Percentiles rank a stretch among this genome's conserved stretches.
These are phyloP conservation scores for Caenorhabditis parvicauda DNA, from an alignment of 2,888 invertebrate genomes.

Conservation along the genomic window DNA sequence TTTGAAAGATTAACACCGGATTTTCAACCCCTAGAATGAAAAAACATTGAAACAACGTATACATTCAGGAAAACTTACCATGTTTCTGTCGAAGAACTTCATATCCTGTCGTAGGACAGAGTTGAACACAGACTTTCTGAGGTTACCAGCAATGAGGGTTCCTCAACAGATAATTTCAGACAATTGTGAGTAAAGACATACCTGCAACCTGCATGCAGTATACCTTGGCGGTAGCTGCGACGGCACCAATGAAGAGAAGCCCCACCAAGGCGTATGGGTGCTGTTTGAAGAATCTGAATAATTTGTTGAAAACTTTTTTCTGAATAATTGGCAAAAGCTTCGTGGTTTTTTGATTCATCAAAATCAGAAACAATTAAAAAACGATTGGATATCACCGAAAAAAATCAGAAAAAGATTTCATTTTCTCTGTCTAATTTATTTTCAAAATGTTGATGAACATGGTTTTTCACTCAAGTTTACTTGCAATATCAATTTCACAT, in stretches of 20 bases:
- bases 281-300: conserved; percentile 64
- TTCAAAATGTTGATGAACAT: too few species aligned
- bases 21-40: background rate
- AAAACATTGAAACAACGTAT: too few species aligned
- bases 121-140: conserved; percentile 19
- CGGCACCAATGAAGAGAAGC: conserved; percentile 80
- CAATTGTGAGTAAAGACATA: conserved; percentile 35
- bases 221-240: conserved; percentile 86
- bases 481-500: too few species aligned
- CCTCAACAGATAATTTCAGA: background rate
- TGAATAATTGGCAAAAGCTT: conserved; percentile 72
- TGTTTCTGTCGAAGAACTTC: conserved; percentile 24
- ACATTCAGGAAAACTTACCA: too few species aligned
- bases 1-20: background rate
- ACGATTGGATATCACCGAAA: too few species aligned
- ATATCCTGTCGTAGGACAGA: conserved; percentile 22
- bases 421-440: too few species aligned
- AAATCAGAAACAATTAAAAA: too few species aligned
- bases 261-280: conserved; percentile 66
- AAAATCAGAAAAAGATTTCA: too few species aligned
- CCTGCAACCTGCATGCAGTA: conserved; percentile 87
- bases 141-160: conserved; percentile 13
- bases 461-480: too few species aligned
- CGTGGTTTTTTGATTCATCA: conserved; percentile 12
- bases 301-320: too few species aligned